A percentile compares a stretch with the other conserved stretches of the same genome.
These are phyloP conservation scores for Drosophila rufa DNA, from an alignment of 1,140 invertebrate genomes.

Conservation along the genomic window DNA sequence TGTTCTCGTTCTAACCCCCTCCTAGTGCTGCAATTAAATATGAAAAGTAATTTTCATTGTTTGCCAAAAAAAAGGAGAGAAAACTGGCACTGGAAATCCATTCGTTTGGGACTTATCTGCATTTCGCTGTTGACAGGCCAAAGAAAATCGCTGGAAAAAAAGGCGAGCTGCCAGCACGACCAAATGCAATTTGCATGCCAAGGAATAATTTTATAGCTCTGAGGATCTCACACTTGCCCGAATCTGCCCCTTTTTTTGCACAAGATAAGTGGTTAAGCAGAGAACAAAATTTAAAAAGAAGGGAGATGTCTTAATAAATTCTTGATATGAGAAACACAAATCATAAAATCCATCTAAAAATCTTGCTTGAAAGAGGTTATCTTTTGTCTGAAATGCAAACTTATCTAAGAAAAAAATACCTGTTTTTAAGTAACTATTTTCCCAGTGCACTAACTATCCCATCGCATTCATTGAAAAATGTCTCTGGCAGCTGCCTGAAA, in stretches of 20 bases:
- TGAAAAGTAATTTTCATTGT: constrained; percentile 78
- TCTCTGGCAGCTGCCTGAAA: constrained; percentile 36
- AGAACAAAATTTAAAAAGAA: constrained; percentile 17
- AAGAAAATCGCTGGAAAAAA: constrained; percentile 25
- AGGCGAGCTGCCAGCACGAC: constrained; percentile 9
- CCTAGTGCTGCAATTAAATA: constrained; percentile 68
- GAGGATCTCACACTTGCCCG: constrained; percentile 8
- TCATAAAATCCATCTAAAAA: no score
- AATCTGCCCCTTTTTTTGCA: not conserved
- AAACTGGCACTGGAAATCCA: constrained; percentile 39
- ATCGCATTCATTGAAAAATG: constrained; percentile 66
- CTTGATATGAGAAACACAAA: no score
- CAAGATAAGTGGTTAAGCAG: not conserved
- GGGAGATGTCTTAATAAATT: no score
- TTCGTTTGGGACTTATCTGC: constrained; percentile 61
- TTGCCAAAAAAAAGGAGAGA: constrained; percentile 29
- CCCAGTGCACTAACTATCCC: constrained; percentile 5
- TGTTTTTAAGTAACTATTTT: not conserved
- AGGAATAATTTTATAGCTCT: constrained; percentile 54
- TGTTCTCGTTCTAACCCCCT: constrained; percentile 3
- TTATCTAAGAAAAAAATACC: no score
- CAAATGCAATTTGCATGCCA: constrained; percentile 61
- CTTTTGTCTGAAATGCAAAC: not conserved
- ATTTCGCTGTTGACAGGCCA: constrained; percentile 38
- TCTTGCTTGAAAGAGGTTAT: no score